Evolutionary conservation across 2,113 vertebrate genomes (phyloP).

Genomic region (Stigmatopora nigra): DNA sequence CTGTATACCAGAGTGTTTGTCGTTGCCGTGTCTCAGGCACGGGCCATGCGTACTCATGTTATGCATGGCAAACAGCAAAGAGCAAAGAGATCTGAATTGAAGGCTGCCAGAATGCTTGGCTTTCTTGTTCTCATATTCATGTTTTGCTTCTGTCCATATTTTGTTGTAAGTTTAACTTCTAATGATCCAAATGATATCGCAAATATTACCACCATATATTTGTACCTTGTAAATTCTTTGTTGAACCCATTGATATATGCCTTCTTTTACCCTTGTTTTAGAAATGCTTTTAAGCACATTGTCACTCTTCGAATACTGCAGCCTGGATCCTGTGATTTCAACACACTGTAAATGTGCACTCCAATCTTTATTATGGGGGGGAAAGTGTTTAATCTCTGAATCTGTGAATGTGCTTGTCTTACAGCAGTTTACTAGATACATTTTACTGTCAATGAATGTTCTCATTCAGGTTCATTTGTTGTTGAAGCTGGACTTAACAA

Average conservation of each 20-base stretch:
- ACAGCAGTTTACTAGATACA: too few relatives aligned
- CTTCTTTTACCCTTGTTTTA: not conserved
- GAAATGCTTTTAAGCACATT: not conserved
- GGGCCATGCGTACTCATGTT: not conserved
- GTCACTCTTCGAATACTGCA: not conserved
- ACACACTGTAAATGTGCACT: not conserved
- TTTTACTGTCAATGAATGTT: too few relatives aligned
- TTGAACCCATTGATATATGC: not conserved
- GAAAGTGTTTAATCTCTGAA: too few relatives aligned
- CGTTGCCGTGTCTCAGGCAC: constrained; percentile 48
- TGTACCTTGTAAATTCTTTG: not conserved
- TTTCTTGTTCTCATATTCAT: constrained; percentile 47
- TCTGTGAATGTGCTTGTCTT: too few relatives aligned
- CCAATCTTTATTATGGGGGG: not conserved
- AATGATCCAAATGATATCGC: not conserved
- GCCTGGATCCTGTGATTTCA: not conserved
- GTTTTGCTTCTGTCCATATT: constrained; percentile 41
- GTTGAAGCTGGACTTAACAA: too few relatives aligned
- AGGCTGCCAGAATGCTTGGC: constrained; percentile 10
- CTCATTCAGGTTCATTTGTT: too few relatives aligned
- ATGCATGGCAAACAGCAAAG: not conserved
- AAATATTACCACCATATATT: not conserved
- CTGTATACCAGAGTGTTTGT: constrained; percentile 50
- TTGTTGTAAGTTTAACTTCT: constrained; percentile 27
- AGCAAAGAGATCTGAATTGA: not conserved